These are phyloP conservation scores for Plutomurus gul DNA, from an alignment of 1,140 invertebrate genomes.

Conservation along the genomic window DNA sequence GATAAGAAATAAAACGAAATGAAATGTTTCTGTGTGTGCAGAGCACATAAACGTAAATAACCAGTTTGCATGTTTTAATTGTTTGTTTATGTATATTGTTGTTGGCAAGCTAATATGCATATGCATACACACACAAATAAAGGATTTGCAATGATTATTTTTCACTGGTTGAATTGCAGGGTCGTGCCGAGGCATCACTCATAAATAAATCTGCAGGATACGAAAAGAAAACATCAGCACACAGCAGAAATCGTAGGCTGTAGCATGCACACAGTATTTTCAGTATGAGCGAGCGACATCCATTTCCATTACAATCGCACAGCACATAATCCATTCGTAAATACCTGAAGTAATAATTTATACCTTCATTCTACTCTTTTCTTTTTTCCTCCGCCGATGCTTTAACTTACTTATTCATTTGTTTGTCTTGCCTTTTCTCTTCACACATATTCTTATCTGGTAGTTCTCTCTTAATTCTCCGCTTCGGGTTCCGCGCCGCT, in stretches of 20 bases:
- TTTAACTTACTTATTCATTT: no score
- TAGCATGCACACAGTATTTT: no score
- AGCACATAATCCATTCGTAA: neutral
- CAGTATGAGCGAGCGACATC: neutral
- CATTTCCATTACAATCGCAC: constrained; percentile 22
- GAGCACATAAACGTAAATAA: constrained; percentile 14
- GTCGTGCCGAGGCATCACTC: constrained; percentile 21
- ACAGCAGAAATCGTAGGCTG: no score
- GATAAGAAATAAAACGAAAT: neutral
- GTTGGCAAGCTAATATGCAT: constrained; percentile 23
- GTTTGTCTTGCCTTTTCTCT: no score
- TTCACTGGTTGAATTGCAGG: neutral
- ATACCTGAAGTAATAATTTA: neutral
- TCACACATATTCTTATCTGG: neutral
- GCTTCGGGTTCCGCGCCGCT: neutral
- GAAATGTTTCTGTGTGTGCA: constrained; percentile 7
- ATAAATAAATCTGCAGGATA: constrained; percentile 30
- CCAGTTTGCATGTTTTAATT: constrained; percentile 27
- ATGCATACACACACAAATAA: constrained; percentile 23
- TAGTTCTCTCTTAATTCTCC: neutral
- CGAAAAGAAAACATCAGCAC: no score
- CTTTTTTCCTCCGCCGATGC: no score
- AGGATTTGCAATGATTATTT: constrained; percentile 27
- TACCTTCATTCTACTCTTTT: constrained; percentile 1
- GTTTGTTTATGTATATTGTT: constrained; percentile 26